Evolutionary conservation across 2,797 vertebrate species (phyloP).

Genomic region (Sebastes oblongus): DNA sequence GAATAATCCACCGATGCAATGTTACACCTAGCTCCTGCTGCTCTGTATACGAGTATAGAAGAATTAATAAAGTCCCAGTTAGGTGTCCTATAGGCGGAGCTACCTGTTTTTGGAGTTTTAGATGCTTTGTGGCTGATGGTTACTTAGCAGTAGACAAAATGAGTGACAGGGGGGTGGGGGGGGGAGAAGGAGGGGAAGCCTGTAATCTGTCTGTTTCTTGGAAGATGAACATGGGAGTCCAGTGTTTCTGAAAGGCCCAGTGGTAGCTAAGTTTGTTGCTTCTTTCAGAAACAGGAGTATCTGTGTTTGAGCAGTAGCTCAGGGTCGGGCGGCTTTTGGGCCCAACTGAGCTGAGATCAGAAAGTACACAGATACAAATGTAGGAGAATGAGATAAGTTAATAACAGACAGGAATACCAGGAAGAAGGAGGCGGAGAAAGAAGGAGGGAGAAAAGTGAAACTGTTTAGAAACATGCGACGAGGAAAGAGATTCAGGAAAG

Average conservation of each 20-base stretch:
- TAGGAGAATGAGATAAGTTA: slow-evolving; percentile 46
- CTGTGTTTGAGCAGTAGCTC: slow-evolving; percentile 83
- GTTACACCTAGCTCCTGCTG: not conserved
- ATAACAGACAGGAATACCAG: slow-evolving; percentile 25
- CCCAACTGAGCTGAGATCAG: slow-evolving; percentile 82
- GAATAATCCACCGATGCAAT: not conserved
- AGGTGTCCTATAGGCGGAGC: not conserved
- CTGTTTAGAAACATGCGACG: slow-evolving; percentile 53
- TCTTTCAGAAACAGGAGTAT: slow-evolving; percentile 84
- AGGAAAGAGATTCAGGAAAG: not conserved
- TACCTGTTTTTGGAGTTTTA: not conserved
- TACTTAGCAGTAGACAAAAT: slow-evolving; percentile 33
- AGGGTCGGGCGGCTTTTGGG: slow-evolving; percentile 81
- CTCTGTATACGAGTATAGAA: not conserved
- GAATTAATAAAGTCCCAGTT: not conserved
- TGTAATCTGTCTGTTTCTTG: slow-evolving; percentile 8
- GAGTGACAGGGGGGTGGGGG: not conserved
- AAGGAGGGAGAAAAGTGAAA: slow-evolving; percentile 50
- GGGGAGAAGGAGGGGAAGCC: not conserved
- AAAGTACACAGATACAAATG: slow-evolving; percentile 48
- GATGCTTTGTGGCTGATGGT: slow-evolving; percentile 55
- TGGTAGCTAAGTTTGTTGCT: slow-evolving; percentile 18
- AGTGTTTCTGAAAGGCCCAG: slow-evolving; percentile 58
- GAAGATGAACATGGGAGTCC: slow-evolving; percentile 50
- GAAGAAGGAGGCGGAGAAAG: slow-evolving; percentile 36